phyloP scores from a whole-genome alignment of 2,113 vertebrate species.

The Neoarius graeffei region DNA sequence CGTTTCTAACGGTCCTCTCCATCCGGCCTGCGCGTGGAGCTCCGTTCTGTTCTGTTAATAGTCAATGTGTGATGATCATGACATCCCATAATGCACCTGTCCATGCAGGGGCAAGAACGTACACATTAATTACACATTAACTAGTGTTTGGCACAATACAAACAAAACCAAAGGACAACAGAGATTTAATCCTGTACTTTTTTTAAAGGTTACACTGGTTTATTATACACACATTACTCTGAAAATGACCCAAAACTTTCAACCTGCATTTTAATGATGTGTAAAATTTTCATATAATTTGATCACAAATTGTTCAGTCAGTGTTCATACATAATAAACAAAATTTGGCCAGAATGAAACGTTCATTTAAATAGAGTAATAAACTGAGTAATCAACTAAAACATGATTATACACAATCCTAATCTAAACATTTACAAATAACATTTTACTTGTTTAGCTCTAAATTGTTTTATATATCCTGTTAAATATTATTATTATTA shows the following conservation, averaged over 20 bases:
- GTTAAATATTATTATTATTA: background rate
- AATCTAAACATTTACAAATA: background rate
- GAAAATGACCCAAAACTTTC: background rate
- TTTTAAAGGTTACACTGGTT: background rate
- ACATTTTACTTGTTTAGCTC: background rate
- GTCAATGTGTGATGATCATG: background rate
- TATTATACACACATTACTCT: background rate
- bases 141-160: background rate
- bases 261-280: background rate
- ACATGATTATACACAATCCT: background rate
- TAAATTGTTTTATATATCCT: background rate
- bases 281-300: background rate
- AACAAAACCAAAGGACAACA: background rate
- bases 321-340: background rate
- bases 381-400: background rate
- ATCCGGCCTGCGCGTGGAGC: background rate
- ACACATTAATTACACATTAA: background rate
- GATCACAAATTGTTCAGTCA: background rate
- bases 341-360: background rate
- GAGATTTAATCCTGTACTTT: background rate
- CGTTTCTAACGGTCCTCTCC: background rate
- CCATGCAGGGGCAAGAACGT: background rate
- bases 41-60: background rate
- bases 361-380: background rate
- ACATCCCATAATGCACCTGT: slow-evolving; percentile 22